Conservation (phyloP, 2,797 vertebrate species). For the Bradypodion ventrale region DNA sequence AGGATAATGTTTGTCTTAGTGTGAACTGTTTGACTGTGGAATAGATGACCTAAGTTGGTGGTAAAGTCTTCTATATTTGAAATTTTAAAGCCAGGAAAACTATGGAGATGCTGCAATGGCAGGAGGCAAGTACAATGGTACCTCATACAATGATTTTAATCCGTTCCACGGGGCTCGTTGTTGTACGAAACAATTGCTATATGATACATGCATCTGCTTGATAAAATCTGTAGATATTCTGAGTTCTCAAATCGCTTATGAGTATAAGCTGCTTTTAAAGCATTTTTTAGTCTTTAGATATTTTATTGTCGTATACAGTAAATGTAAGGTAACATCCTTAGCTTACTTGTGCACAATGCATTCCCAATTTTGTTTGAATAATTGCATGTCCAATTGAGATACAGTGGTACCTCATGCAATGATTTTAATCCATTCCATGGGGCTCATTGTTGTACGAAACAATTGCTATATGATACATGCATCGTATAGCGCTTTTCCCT, state of each 20-base stretch:
- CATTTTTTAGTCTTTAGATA: not conserved
- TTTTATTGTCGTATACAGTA: constrained; percentile 32
- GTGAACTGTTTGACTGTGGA: not conserved
- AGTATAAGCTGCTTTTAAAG: constrained; percentile 25
- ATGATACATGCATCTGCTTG: too few species aligned
- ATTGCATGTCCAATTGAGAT: not conserved
- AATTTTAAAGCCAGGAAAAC: not conserved
- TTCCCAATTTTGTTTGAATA: not conserved
- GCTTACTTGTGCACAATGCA: not conserved
- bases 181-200: too few species aligned
- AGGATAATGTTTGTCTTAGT: not conserved
- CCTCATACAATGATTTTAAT: too few species aligned
- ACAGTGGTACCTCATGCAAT: too few species aligned
- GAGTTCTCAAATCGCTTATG: constrained; percentile 27
- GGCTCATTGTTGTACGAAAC: too few species aligned
- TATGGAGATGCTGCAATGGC: not conserved
- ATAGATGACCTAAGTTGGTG: not conserved
- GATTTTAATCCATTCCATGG: too few species aligned
- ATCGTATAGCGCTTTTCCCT: too few species aligned
- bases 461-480: too few species aligned
- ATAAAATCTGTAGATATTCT: not conserved
- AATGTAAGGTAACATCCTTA: not conserved
- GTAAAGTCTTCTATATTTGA: not conserved
- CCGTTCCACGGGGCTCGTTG: too few species aligned
- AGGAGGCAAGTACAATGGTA: not conserved